A percentile compares a stretch with the other conserved stretches of the same genome.
phyloP scores from a whole-genome alignment of 53 echinoderm and acorn worm genomes.

The Pentamera pediparva region DNA sequence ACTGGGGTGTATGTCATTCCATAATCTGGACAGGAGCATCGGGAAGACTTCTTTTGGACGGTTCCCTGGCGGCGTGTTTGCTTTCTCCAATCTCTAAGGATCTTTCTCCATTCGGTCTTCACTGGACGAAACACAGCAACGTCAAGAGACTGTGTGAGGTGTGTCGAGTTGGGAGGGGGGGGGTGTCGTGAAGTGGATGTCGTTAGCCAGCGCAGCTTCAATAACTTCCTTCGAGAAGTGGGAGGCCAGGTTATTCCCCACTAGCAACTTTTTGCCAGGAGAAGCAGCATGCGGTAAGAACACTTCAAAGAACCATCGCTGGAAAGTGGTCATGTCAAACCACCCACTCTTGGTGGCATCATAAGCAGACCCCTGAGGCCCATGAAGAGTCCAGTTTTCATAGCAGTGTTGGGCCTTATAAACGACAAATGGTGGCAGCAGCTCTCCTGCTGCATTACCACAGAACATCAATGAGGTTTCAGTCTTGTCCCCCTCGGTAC shows the following conservation, averaged over 20 bases:
- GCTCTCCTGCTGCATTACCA: neutral
- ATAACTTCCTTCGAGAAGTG: conserved; percentile 15
- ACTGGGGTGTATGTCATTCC: neutral
- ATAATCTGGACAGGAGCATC: neutral
- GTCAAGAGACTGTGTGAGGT: conserved; percentile 27
- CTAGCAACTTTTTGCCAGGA: conserved; percentile 4
- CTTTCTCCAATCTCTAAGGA: neutral
- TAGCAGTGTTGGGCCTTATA: conserved; percentile 15
- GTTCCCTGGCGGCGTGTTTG: neutral
- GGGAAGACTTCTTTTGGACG: conserved; percentile 16
- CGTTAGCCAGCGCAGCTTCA: neutral
- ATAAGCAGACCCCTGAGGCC: conserved; percentile 37
- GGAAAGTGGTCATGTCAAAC: conserved; percentile 39
- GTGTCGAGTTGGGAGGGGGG: conserved; percentile 20
- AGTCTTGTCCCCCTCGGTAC: neutral
- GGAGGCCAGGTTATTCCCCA: neutral
- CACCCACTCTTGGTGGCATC: conserved; percentile 47
- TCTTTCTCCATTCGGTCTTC: neutral
- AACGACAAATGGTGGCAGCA: conserved; percentile 35
- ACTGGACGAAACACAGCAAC: conserved; percentile 23
- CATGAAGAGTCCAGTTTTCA: conserved; percentile 6
- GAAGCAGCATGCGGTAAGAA: conserved; percentile 20
- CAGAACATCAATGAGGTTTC: neutral
- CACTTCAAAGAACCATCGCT: conserved; percentile 42
- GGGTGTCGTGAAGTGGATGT: conserved; percentile 1